Evolutionary conservation across 2,113 vertebrate species (phyloP).

Genomic region (Eretmochelys imbricata): DNA sequence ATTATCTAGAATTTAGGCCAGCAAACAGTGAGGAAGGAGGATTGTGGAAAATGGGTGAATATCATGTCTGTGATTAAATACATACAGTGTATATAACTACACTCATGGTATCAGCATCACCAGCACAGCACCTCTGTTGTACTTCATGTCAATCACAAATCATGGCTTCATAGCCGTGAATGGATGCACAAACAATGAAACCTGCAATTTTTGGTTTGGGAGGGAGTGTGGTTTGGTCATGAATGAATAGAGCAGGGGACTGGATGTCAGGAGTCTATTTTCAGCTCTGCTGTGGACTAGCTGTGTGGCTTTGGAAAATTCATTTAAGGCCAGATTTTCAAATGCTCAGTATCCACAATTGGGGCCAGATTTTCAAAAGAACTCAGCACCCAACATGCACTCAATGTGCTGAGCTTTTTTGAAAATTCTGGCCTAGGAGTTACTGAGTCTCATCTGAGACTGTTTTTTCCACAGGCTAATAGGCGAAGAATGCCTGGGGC

Average conservation of each 20-base stretch:
- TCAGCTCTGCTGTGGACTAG: fast-evolving
- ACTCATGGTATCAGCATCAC: background rate
- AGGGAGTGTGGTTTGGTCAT: background rate
- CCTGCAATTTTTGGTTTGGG: fast-evolving
- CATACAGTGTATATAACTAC: background rate
- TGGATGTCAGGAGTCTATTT: background rate
- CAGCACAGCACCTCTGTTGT: background rate
- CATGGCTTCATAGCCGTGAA: background rate
- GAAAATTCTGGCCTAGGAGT: background rate
- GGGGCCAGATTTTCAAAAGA: background rate
- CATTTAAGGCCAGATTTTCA: background rate
- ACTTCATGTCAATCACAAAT: background rate
- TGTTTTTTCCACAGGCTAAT: background rate
- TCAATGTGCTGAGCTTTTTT: background rate
- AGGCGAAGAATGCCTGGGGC: background rate
- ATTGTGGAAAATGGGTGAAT: background rate
- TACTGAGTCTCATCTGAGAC: background rate
- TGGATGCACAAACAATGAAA: background rate
- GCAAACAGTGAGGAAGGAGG: background rate
- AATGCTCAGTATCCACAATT: fast-evolving
- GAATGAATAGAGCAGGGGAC: background rate
- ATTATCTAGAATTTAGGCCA: background rate
- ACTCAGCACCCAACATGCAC: background rate
- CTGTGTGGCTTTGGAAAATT: background rate
- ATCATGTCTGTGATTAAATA: background rate